Evolutionary conservation across 2,797 vertebrate species (phyloP).

Genomic region (Cygnus olor): DNA sequence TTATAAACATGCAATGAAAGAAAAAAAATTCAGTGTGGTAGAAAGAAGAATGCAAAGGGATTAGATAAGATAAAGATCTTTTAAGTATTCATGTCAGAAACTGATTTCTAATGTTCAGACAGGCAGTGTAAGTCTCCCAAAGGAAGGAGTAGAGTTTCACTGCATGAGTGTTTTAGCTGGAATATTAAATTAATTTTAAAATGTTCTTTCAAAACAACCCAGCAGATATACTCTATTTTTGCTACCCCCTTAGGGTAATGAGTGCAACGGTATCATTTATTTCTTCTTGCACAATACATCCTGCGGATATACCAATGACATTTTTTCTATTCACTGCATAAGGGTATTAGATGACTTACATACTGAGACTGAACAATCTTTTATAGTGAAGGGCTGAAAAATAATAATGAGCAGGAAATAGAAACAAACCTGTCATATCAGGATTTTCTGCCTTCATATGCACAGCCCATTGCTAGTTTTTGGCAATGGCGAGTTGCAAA

Average conservation of each 20-base stretch:
- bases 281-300: constrained; percentile 6
- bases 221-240: not conserved
- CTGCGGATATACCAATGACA: not conserved
- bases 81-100: not conserved
- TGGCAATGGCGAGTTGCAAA: not conserved
- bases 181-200: constrained; percentile 38
- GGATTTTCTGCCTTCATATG: not conserved
- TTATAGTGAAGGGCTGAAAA: not conserved
- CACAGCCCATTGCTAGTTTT: not conserved
- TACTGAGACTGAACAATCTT: not conserved
- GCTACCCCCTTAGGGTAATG: not conserved
- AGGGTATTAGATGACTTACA: constrained; percentile 7
- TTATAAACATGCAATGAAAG: not conserved
- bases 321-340: not conserved
- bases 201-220: constrained; percentile 27
- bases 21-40: not conserved
- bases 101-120: not conserved
- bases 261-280: not conserved
- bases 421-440: not conserved
- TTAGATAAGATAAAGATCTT: not conserved
- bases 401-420: not conserved
- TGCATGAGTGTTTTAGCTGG: constrained; percentile 2
- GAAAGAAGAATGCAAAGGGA: not conserved
- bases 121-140: not conserved
- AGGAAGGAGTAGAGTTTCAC: constrained; percentile 24